Base-by-base conservation (phyloP, 2,888 invertebrate genomes). In the Dione juno region DNA sequence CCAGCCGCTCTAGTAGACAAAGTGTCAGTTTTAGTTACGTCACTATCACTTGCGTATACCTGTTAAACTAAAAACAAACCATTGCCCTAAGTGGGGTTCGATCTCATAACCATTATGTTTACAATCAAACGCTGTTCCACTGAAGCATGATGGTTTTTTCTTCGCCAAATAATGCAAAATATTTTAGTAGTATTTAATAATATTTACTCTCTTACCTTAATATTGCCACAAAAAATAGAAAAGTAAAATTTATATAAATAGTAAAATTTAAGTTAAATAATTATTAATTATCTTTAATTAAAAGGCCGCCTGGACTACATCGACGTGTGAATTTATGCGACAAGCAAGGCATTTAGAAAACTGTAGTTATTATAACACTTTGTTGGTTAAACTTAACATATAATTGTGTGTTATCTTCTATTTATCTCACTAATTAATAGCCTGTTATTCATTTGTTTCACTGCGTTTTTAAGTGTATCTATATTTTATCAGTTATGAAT, bases 331-430 rank as follows among this genome's bases (percentile, higher is more conserved):
- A 68, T 68, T 61, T 61, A 68, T 43, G 52, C 61, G 40, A 50
- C 53, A 61, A 59, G 67, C 67, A 48, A 59, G 52, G 53, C 67
- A 61, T 61, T 68, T 68, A 68, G 67, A 68, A 68, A 68, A 68
- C 67, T 68, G 45, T 61, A 19, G 50, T 52, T 52, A 68, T 68
- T 61, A 68, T 41, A 41, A 67, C 45, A 57, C 37, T 52, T 67
- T 67, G 50, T 61, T 61, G 43, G 61, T n/a, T 64, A 50, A 64
- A 52, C 52, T 50, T 13, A 50, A 52, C 64, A 40, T 37, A 64
- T 40, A 64, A 64, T 50, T 64, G 43, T 61, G 5, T 28, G 41
- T 50, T 37, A 50, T 64, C 48, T 16, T 45, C 16, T 35, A 16
- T 50, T 37, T 16, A 45, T 43, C 45, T 63, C 28, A 13, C 8